Conservation (phyloP, 35 echinoderm and acorn worm genomes). For the Chiridota heheva region DNA sequence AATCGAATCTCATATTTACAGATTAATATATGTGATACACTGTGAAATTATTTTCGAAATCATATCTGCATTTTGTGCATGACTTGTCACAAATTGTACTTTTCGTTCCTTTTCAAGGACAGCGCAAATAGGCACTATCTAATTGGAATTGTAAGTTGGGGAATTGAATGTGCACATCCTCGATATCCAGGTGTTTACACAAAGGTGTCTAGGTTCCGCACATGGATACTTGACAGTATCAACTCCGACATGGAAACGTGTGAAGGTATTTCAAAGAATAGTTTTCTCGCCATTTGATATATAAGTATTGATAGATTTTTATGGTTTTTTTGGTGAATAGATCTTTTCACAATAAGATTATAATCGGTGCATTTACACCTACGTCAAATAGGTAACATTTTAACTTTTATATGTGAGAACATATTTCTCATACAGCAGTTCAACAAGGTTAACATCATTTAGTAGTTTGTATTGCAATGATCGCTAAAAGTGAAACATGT, state of each 20-base stretch:
- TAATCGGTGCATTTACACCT: too few species aligned
- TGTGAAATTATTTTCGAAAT: not conserved
- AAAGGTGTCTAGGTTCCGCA: slow-evolving; percentile 60
- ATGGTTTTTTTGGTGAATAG: too few species aligned
- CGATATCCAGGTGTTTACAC: slow-evolving; percentile 77
- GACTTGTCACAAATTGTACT: too few species aligned
- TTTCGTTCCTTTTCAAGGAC: slow-evolving; percentile 32
- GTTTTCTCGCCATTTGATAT: too few species aligned
- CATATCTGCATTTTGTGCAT: not conserved
- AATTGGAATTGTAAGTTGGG: slow-evolving; percentile 90
- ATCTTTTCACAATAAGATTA: too few species aligned
- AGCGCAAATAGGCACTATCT: slow-evolving; percentile 64
- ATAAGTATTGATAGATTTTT: too few species aligned
- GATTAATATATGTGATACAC: not conserved
- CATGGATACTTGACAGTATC: slow-evolving; percentile 74
- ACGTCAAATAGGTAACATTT: too few species aligned
- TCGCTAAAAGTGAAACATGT: too few species aligned
- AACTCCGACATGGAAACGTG: slow-evolving; percentile 53
- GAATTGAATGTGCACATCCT: slow-evolving; percentile 68
- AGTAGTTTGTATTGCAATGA: too few species aligned
- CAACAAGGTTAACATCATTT: too few species aligned
- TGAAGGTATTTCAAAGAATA: slow-evolving; percentile 58
- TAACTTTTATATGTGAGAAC: too few species aligned
- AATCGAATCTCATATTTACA: not conserved
- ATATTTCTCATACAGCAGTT: too few species aligned